Conservation (phyloP, 2,888 invertebrate genomes). For the Monopis laevigella region DNA sequence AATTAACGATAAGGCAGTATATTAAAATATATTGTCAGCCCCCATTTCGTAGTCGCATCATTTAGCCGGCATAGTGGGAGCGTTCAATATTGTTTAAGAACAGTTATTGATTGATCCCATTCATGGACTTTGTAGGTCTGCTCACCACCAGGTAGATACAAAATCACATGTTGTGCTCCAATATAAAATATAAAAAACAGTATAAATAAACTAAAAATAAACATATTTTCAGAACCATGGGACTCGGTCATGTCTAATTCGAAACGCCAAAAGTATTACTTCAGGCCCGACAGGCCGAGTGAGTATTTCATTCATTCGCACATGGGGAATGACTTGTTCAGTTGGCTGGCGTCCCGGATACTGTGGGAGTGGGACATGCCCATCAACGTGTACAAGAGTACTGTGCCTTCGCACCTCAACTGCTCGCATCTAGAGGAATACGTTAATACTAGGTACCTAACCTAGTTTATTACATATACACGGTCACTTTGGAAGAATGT, state of each 20-base stretch:
- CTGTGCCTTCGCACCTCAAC: conserved; percentile 30
- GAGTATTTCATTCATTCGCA: conserved; percentile 39
- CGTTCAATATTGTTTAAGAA: no score
- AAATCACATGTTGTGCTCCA: no score
- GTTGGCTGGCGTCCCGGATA: conserved; percentile 32
- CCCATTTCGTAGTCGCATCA: no score
- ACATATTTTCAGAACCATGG: conserved; percentile 49
- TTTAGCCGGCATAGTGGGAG: no score
- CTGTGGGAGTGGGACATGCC: conserved; percentile 50
- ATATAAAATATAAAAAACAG: no score
- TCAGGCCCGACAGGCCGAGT: conserved; percentile 36
- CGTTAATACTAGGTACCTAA: conserved; percentile 26
- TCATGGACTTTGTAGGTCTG: no score
- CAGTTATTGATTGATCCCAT: no score
- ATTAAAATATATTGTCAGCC: no score
- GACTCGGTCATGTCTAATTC: conserved; percentile 47
- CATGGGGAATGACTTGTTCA: conserved; percentile 41
- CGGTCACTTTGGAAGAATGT: no score
- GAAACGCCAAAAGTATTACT: conserved; percentile 45
- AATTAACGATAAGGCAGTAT: no score
- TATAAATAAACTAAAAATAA: no score
- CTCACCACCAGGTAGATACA: no score
- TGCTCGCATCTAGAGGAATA: conserved; percentile 39
- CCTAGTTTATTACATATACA: conserved; percentile 21
- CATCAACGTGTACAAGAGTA: conserved; percentile 32